Evolutionary conservation across 2,113 vertebrate species (phyloP).

Genomic region (Pelecanus crispus): DNA sequence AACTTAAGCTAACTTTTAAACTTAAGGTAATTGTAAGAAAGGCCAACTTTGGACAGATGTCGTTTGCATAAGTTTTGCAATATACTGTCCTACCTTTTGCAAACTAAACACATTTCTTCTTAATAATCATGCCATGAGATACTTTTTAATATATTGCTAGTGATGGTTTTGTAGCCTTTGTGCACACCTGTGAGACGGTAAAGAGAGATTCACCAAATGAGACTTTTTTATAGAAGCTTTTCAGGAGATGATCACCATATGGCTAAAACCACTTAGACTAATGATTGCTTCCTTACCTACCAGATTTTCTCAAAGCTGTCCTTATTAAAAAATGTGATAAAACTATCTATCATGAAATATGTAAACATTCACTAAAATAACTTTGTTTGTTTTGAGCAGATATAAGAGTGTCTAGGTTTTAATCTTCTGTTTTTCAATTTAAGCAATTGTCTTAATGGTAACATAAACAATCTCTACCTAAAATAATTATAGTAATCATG

Average conservation of each 20-base stretch:
- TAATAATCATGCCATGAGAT: background rate
- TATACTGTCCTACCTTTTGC: background rate
- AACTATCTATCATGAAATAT: background rate
- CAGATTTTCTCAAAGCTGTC: background rate
- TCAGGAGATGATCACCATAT: background rate
- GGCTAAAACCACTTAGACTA: background rate
- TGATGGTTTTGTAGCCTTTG: background rate
- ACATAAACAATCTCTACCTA: background rate
- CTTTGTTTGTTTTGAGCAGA: background rate
- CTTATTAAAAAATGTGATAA: background rate
- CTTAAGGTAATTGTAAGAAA: background rate
- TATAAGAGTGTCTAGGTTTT: background rate
- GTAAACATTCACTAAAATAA: background rate
- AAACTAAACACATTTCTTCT: background rate
- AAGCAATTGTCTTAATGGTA: background rate
- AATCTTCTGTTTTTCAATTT: background rate
- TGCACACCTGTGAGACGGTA: background rate
- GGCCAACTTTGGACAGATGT: background rate
- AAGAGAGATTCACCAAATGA: background rate
- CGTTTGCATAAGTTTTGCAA: background rate
- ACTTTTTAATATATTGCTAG: background rate
- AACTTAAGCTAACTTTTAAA: background rate
- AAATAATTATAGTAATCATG: background rate
- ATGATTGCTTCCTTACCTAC: background rate
- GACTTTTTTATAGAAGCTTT: background rate